Percentiles rank a stretch among this genome's conserved stretches.
These are phyloP conservation scores for Platysteira castanea DNA, from an alignment of 2,113 vertebrate genomes.

Conservation along the genomic window DNA sequence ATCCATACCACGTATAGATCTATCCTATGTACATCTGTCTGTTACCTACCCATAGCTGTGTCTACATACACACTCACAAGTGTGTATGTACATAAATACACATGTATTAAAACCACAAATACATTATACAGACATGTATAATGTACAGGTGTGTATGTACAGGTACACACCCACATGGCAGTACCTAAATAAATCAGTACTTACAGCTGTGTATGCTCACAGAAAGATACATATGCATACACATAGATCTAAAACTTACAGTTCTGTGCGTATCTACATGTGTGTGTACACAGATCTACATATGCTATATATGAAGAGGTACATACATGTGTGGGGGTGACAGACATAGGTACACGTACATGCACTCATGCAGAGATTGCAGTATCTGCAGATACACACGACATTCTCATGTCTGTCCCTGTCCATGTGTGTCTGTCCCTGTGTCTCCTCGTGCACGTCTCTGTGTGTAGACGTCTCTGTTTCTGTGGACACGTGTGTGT, in stretches of 20 bases:
- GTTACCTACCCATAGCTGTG: neutral
- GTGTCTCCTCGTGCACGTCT: fast-evolving
- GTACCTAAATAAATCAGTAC: neutral
- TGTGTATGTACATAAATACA: neutral
- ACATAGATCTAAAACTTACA: neutral
- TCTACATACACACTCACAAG: neutral
- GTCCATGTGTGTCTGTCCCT: neutral
- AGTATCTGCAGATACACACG: neutral
- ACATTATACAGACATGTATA: neutral
- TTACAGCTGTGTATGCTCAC: neutral
- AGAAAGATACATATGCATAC: too few relatives aligned
- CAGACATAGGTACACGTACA: neutral
- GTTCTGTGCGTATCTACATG: fast-evolving
- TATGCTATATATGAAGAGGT: neutral
- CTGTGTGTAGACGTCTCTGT: fast-evolving
- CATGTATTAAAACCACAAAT: neutral
- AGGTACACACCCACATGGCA: neutral
- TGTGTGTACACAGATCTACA: neutral
- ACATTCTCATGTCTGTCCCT: neutral
- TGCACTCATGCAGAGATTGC: neutral
- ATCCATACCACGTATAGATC: fast-evolving
- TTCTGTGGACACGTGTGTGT: neutral
- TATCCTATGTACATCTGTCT: neutral
- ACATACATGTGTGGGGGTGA: neutral
- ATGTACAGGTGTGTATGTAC: neutral